A percentile compares a stretch with the other conserved stretches of the same genome.
phyloP scores from a whole-genome alignment of 2,888 invertebrate genomes.

The Apotomis capreana region DNA sequence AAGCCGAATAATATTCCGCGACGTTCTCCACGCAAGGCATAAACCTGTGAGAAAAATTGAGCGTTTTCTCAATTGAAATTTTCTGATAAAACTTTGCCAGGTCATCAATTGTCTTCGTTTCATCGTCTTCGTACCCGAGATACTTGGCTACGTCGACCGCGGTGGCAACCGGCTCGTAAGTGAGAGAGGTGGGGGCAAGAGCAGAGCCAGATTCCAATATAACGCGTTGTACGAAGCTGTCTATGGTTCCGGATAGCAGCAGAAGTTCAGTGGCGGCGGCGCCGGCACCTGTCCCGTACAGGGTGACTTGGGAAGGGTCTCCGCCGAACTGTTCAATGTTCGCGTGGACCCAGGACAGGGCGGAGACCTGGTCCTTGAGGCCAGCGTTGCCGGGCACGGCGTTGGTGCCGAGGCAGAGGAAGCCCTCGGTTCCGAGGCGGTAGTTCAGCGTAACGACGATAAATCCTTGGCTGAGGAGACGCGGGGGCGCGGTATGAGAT shows the following conservation, averaged over 20 bases:
- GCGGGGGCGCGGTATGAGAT: conserved; percentile 57
- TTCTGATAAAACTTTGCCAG: conserved; percentile 59
- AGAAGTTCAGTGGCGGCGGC: conserved; percentile 68
- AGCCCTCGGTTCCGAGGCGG: conserved; percentile 73
- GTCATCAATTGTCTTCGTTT: conserved; percentile 46
- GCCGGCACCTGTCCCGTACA: conserved; percentile 71
- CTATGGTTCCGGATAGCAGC: conserved; percentile 61
- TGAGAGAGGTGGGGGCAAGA: conserved; percentile 63
- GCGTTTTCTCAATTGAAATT: conserved; percentile 49
- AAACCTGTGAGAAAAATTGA: conserved; percentile 54
- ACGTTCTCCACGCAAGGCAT: conserved; percentile 66
- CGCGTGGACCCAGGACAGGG: conserved; percentile 72
- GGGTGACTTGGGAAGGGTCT: conserved; percentile 64
- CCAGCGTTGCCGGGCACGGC: conserved; percentile 73
- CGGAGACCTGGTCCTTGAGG: conserved; percentile 73
- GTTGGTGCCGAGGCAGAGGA: conserved; percentile 65
- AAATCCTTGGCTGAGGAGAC: conserved; percentile 59
- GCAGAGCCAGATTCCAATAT: conserved; percentile 73
- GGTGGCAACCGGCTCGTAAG: conserved; percentile 57
- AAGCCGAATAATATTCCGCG: conserved; percentile 46
- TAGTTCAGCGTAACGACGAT: conserved; percentile 73
- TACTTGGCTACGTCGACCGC: conserved; percentile 68
- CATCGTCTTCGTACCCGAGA: conserved; percentile 68
- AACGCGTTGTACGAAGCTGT: conserved; percentile 65
- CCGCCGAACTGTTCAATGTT: conserved; percentile 74